phyloP scores from a whole-genome alignment of 2,888 invertebrate species.

The Doris montereyensis region DNA sequence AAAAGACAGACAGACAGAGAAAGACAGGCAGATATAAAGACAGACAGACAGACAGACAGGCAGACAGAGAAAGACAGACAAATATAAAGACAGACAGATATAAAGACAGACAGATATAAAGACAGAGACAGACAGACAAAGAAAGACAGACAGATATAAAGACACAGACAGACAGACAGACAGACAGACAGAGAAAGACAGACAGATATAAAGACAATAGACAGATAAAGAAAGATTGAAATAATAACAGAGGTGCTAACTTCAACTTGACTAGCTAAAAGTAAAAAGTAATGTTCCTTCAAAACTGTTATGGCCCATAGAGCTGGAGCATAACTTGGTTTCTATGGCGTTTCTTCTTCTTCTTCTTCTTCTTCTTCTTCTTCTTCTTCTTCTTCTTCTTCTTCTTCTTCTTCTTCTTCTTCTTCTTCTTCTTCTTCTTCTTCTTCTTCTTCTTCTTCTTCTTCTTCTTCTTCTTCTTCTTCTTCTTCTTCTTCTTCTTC shows the following conservation, averaged over 20 bases:
- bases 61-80: background rate
- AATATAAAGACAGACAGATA: background rate
- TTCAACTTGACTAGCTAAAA: too few species aligned
- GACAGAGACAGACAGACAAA: background rate
- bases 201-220: background rate
- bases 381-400: background rate
- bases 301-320: too few species aligned
- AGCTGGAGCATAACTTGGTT: too few species aligned
- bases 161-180: background rate
- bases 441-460: too few species aligned
- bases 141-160: slow-evolving; percentile 5
- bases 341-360: background rate
- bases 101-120: background rate
- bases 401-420: background rate
- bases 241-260: background rate
- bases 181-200: background rate
- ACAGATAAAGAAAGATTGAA: background rate
- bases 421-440: background rate
- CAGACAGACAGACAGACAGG: background rate
- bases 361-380: slow-evolving; percentile 1
- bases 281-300: background rate
- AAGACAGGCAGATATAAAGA: slow-evolving; percentile 4
- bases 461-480: too few species aligned
- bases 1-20: background rate
- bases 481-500: too few species aligned